A percentile compares a stretch with the other conserved stretches of the same genome.
Conservation (phyloP, 2,888 invertebrate genomes). For the Halictus quadricinctus region DNA sequence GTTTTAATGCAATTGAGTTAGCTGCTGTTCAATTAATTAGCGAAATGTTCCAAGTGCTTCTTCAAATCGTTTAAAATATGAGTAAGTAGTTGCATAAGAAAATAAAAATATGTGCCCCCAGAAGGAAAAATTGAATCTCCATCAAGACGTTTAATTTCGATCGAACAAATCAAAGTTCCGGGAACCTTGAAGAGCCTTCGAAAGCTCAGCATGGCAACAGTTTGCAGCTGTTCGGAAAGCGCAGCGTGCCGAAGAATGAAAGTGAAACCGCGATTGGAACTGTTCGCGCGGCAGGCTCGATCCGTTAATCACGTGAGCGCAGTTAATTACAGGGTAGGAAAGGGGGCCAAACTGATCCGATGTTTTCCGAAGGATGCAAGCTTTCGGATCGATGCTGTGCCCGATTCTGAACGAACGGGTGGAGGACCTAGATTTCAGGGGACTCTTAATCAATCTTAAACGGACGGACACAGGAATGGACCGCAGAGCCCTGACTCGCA, state of each 20-base stretch:
- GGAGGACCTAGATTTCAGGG: conserved; percentile 50
- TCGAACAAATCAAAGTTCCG: background rate
- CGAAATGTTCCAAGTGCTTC: too few species aligned
- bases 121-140: background rate
- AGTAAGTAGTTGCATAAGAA: too few species aligned
- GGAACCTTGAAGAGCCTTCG: background rate
- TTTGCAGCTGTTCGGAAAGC: background rate
- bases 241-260: background rate
- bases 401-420: conserved; percentile 24
- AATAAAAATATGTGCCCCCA: too few species aligned
- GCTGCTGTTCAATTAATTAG: too few species aligned
- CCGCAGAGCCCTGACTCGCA: conserved; percentile 62
- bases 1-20: too few species aligned
- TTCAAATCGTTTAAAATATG: too few species aligned
- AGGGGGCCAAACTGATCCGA: background rate
- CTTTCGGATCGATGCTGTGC: conserved; percentile 36
- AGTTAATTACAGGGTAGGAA: conserved; percentile 36
- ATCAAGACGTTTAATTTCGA: background rate
- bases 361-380: conserved; percentile 35
- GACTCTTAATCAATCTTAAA: conserved; percentile 74
- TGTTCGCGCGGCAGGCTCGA: background rate
- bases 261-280: background rate
- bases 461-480: conserved; percentile 63
- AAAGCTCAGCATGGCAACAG: background rate
- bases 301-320: conserved; percentile 40